Evolutionary conservation across 1,140 invertebrate genomes (phyloP).

Genomic region (Dermatophagoides farinae): DNA sequence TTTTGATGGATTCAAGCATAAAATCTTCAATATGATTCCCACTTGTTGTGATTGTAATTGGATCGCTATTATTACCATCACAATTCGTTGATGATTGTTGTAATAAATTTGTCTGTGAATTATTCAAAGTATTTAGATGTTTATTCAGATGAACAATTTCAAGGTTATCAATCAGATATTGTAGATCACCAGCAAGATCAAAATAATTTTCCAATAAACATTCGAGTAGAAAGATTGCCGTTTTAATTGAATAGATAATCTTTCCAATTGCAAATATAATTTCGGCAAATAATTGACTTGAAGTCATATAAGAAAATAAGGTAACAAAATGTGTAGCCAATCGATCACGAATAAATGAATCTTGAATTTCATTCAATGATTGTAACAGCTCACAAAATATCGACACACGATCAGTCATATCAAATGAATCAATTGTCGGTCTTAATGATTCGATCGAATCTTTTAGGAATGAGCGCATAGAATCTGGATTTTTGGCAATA

Average conservation of each 20-base stretch:
- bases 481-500: background rate
- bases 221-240: background rate
- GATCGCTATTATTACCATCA: too few species aligned
- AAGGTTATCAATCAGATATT: background rate
- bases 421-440: background rate
- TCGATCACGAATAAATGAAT: background rate
- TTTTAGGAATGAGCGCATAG: background rate
- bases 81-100: too few species aligned
- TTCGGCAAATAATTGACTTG: background rate
- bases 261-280: background rate
- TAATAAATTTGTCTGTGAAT: too few species aligned
- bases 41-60: too few species aligned
- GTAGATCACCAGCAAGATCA: background rate
- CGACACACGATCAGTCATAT: background rate
- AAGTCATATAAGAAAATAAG: background rate
- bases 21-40: too few species aligned
- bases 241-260: background rate
- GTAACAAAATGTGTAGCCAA: background rate
- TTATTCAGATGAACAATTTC: too few species aligned
- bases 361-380: background rate
- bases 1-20: background rate
- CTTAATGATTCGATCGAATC: background rate
- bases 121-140: too few species aligned
- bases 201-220: slow-evolving; percentile 1
- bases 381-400: background rate